phyloP scores from a whole-genome alignment of 2,113 vertebrate genomes.

The Tichodroma muraria region DNA sequence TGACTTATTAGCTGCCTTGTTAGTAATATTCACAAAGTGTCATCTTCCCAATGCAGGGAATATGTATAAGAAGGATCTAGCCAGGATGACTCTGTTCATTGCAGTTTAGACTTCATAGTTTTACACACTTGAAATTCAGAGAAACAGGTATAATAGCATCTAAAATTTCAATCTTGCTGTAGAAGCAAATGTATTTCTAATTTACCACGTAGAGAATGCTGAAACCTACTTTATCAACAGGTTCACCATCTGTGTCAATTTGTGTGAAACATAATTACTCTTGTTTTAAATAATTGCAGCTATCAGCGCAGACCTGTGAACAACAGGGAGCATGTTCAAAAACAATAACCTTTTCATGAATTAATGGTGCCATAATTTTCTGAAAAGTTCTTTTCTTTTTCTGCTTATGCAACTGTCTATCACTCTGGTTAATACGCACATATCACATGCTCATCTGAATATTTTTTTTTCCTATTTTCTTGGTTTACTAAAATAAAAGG shows the following conservation, averaged over 20 bases:
- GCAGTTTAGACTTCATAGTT: neutral
- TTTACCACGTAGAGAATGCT: neutral
- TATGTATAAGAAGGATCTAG: neutral
- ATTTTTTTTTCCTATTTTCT: neutral
- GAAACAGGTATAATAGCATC: neutral
- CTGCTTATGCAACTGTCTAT: neutral
- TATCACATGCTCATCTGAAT: neutral
- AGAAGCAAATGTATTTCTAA: neutral
- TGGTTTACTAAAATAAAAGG: neutral
- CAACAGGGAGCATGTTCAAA: neutral
- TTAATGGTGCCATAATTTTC: conserved; percentile 1
- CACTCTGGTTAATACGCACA: neutral
- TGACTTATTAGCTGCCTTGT: neutral
- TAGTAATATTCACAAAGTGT: neutral
- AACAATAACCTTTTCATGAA: neutral
- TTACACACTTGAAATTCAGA: neutral
- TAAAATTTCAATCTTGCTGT: neutral
- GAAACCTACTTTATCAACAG: neutral
- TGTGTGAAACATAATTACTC: neutral
- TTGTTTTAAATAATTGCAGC: conserved; percentile 24
- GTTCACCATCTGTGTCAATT: neutral
- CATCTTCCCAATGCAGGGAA: neutral
- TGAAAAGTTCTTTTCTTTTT: neutral
- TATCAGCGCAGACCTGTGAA: neutral
- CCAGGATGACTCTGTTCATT: neutral